Conservation (phyloP, 1,140 invertebrate species). For the Tetramorium simillimum region DNA sequence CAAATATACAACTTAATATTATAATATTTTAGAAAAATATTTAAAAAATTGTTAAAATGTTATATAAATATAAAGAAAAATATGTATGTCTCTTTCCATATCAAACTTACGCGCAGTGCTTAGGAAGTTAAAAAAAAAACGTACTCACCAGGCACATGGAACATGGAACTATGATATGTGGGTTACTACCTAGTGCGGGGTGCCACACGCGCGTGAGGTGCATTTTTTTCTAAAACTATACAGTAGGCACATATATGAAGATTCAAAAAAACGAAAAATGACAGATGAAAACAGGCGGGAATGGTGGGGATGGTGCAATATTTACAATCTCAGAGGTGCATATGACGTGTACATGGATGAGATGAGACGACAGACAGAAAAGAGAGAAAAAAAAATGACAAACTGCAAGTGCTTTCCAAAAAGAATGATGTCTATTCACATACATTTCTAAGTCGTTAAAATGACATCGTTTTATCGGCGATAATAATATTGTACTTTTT, state of each 20-base stretch:
- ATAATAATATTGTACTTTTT: slow-evolving; percentile 45
- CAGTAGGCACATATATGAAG: slow-evolving; percentile 62
- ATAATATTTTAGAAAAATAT: slow-evolving; percentile 12
- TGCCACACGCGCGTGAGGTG: slow-evolving; percentile 76
- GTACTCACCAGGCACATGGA: slow-evolving; percentile 80
- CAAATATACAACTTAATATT: background rate
- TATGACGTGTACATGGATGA: slow-evolving; percentile 20
- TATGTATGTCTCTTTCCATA: background rate
- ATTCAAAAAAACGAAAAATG: slow-evolving; percentile 47
- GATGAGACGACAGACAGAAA: slow-evolving; percentile 48
- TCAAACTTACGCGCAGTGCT: slow-evolving; percentile 29
- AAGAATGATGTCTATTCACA: slow-evolving; percentile 82
- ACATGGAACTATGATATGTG: slow-evolving; percentile 79
- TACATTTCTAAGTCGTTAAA: slow-evolving; percentile 68
- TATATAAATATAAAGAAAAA: background rate
- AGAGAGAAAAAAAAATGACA: slow-evolving; percentile 77
- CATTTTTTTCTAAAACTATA: slow-evolving; percentile 74
- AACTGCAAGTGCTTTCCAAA: slow-evolving; percentile 80
- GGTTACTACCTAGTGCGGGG: slow-evolving; percentile 77
- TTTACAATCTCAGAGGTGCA: slow-evolving; percentile 52
- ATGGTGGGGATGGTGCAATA: slow-evolving; percentile 16
- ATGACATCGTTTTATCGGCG: slow-evolving; percentile 62
- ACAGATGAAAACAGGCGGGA: slow-evolving; percentile 36
- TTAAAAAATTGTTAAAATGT: background rate
- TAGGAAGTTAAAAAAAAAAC: slow-evolving; percentile 75